Conservation (phyloP, 2,797 vertebrate species). For the Alcedo atthis region DNA sequence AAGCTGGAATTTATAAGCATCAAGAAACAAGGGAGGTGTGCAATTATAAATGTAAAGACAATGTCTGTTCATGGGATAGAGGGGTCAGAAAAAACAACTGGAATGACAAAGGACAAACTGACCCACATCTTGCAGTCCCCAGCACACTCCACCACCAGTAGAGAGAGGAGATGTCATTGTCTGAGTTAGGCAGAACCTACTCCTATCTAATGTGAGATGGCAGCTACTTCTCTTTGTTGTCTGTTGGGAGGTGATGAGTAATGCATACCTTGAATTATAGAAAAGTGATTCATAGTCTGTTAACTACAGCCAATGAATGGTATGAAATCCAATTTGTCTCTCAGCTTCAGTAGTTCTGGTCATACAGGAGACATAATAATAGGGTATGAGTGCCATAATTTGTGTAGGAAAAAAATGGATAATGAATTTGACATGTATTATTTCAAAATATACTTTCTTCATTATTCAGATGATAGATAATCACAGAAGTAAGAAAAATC, state of each 20-base stretch:
- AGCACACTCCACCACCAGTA: fast-evolving
- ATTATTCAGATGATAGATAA: background rate
- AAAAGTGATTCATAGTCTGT: background rate
- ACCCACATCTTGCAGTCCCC: background rate
- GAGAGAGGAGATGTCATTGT: background rate
- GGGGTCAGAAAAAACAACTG: background rate
- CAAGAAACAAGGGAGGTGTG: background rate
- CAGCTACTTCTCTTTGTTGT: background rate
- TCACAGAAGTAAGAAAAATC: background rate
- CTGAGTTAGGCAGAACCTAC: background rate
- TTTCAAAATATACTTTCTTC: background rate
- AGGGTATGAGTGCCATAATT: background rate
- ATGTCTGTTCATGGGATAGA: background rate
- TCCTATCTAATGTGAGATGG: background rate
- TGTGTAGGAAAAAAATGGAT: background rate
- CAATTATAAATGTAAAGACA: background rate
- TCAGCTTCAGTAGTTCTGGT: background rate
- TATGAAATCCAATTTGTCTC: background rate
- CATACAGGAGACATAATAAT: background rate
- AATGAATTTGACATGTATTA: background rate
- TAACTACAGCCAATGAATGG: background rate
- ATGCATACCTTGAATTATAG: background rate
- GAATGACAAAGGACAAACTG: background rate
- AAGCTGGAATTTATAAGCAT: background rate
- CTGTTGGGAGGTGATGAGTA: background rate